These are phyloP conservation scores for Crotalus tigris DNA, from an alignment of 2,113 vertebrate species.

Conservation along the genomic window DNA sequence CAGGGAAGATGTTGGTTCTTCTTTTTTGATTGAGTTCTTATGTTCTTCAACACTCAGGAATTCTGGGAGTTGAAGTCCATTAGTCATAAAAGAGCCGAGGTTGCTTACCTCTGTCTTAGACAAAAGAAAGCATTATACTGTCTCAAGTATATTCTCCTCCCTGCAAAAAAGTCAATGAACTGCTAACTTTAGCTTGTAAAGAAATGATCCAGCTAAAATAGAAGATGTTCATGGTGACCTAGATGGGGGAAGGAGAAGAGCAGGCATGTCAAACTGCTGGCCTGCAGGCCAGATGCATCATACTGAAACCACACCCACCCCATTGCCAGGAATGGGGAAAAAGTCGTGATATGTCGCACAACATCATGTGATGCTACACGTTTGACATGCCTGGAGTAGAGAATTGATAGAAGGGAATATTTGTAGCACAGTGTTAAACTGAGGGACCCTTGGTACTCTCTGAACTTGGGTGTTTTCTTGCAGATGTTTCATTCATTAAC, in stretches of 20 bases:
- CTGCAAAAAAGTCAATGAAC: not conserved
- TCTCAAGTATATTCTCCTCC: not conserved
- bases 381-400: not conserved
- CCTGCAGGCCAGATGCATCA: too few relatives aligned
- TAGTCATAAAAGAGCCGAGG: too few relatives aligned
- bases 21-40: too few relatives aligned
- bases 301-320: too few relatives aligned
- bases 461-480: not conserved
- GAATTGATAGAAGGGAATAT: not conserved
- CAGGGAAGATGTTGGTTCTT: too few relatives aligned
- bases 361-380: rapidly evolving
- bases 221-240: not conserved
- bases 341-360: too few relatives aligned
- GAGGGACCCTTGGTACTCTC: not conserved
- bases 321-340: too few relatives aligned
- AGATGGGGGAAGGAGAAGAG: not conserved
- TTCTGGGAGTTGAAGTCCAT: too few relatives aligned
- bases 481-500: not conserved
- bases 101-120: not conserved
- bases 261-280: too few relatives aligned
- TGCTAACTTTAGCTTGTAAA: not conserved
- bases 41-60: too few relatives aligned
- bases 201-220: not conserved
- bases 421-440: not conserved
- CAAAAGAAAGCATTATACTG: not conserved